Evolutionary conservation across 1,140 invertebrate genomes (phyloP).

Genomic region (Aradophagus sp.): DNA sequence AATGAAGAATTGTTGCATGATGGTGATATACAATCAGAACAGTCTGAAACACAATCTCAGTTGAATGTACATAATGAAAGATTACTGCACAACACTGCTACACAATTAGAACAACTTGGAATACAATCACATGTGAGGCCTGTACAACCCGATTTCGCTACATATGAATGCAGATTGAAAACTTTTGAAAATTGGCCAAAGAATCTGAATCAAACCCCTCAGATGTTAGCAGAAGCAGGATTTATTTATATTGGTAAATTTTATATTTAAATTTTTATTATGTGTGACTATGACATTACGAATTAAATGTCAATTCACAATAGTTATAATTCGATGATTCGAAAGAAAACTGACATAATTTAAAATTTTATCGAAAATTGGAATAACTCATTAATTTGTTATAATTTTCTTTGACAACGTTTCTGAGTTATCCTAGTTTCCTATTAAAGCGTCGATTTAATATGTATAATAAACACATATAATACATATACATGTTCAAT

Average conservation of each 20-base stretch:
- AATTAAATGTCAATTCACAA: neutral
- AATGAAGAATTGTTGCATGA: no score
- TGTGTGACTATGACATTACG: no score
- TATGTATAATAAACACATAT: no score
- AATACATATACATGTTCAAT: neutral
- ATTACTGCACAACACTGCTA: conserved; percentile 60
- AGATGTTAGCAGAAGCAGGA: conserved; percentile 82
- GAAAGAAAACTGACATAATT: no score
- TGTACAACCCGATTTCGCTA: conserved; percentile 78
- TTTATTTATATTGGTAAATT: conserved; percentile 84
- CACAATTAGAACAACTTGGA: conserved; percentile 77
- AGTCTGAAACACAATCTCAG: no score
- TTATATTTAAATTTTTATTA: no score
- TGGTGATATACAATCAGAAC: no score
- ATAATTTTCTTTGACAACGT: no score
- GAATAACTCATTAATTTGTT: no score
- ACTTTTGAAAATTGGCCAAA: conserved; percentile 81
- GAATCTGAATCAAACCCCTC: conserved; percentile 78
- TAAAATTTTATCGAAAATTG: no score
- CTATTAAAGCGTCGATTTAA: no score
- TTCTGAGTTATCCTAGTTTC: neutral
- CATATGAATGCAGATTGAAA: conserved; percentile 78
- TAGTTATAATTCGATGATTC: conserved; percentile 12
- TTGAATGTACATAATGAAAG: conserved; percentile 63
- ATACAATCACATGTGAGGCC: conserved; percentile 79